phyloP scores from a whole-genome alignment of 1,140 invertebrate species.

The Rhopalosiphum maidis region DNA sequence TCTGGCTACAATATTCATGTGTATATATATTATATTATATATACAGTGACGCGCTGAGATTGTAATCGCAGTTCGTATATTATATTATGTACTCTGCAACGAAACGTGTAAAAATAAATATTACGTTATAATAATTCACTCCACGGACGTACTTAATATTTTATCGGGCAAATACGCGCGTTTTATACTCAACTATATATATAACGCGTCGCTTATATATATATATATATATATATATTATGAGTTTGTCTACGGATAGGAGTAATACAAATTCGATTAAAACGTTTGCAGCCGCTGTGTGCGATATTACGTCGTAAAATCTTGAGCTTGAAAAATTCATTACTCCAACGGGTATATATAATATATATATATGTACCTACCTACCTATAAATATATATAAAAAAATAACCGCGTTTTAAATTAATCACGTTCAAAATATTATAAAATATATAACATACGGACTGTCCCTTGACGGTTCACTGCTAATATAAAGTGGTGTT shows the following conservation, averaged over 20 bases:
- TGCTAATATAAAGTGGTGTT: constrained; percentile 11
- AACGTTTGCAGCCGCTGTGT: constrained; percentile 9
- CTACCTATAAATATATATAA: not conserved
- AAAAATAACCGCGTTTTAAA: not conserved
- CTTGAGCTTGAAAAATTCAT: constrained; percentile 1
- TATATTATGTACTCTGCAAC: not conserved
- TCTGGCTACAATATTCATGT: not conserved
- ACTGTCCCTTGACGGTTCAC: not conserved
- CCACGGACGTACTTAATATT: not conserved
- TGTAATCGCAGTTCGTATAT: not conserved
- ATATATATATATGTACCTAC: not conserved
- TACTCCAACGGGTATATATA: not conserved
- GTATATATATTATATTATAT: not conserved
- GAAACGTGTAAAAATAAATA: constrained; percentile 56
- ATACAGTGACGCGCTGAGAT: not conserved
- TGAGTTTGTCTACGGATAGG: not conserved
- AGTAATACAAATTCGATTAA: constrained; percentile 24
- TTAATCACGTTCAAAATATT: not conserved
- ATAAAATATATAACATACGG: constrained; percentile 6
- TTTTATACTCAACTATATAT: not conserved
- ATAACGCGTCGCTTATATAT: not conserved
- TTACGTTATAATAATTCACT: constrained; percentile 7
- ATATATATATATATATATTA: not conserved
- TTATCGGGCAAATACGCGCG: constrained; percentile 8
- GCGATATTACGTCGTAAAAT: constrained; percentile 11